phyloP scores from a whole-genome alignment of 2,113 vertebrate genomes.

The Tachysurus fulvidraco region DNA sequence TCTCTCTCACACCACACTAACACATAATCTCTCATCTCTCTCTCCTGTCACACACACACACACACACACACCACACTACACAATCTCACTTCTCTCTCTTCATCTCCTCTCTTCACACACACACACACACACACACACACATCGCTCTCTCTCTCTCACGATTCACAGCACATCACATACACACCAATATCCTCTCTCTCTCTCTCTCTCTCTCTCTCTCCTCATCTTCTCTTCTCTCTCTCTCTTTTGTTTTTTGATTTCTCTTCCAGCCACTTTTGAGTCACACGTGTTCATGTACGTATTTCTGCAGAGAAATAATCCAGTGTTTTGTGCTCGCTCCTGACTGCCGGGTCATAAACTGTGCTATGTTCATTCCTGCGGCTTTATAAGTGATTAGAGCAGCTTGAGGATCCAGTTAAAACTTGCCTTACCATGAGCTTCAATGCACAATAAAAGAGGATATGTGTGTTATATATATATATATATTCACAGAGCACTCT shows the following conservation, averaged over 20 bases:
- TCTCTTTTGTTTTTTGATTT: background rate
- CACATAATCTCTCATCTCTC: no score
- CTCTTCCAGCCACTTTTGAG: background rate
- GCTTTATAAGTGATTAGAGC: constrained; percentile 36
- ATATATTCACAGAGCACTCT: background rate
- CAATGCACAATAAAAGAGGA: background rate
- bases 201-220: background rate
- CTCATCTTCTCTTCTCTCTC: background rate
- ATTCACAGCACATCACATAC: no score
- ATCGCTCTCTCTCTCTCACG: no score
- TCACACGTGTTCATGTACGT: background rate
- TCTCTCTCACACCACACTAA: no score
- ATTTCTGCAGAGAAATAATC: background rate
- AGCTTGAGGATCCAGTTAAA: constrained; percentile 59
- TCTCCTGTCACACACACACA: no score
- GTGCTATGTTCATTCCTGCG: constrained; percentile 28
- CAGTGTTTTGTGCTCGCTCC: background rate
- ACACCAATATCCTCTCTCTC: no score
- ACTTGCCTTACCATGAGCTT: constrained; percentile 53
- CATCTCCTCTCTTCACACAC: no score
- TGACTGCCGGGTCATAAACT: constrained; percentile 15
- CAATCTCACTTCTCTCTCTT: no score
- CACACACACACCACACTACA: no score
- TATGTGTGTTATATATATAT: background rate
- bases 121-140: no score